A percentile compares a stretch with the other conserved stretches of the same genome.
These are phyloP conservation scores for Auanema sp. DNA, from an alignment of 2,888 invertebrate genomes.

Conservation along the genomic window DNA sequence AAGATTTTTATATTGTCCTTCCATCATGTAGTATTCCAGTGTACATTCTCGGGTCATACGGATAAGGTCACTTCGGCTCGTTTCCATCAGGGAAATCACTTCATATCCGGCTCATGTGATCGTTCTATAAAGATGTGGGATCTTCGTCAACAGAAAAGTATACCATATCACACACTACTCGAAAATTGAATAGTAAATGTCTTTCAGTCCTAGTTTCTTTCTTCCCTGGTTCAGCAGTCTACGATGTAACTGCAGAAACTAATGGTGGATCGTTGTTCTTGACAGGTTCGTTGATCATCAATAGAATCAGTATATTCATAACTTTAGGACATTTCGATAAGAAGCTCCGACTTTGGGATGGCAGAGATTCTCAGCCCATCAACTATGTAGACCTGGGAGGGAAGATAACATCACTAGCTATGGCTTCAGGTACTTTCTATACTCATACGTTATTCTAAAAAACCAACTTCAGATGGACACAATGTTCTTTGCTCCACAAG, in stretches of 20 bases:
- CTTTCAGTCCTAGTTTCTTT: conserved; percentile 20
- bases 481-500: conserved; percentile 87
- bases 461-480: conserved; percentile 75
- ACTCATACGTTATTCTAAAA: conserved; percentile 2
- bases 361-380: conserved; percentile 68
- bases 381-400: conserved; percentile 13
- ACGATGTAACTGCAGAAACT: background rate
- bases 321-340: conserved; percentile 98
- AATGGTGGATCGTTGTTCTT: too few species aligned
- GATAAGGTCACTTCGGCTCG: conserved; percentile 96
- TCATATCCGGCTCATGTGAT: conserved; percentile 93
- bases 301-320: background rate
- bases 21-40: conserved; percentile 5
- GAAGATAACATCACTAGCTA: conserved; percentile 29
- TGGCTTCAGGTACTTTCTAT: conserved; percentile 26
- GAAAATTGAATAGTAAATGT: conserved; percentile 23
- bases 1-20: background rate
- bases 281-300: background rate
- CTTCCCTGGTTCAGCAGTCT: conserved; percentile 1
- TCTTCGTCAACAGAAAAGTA: conserved; percentile 84
- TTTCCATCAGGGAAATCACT: conserved; percentile 73
- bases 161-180: conserved; percentile 75
- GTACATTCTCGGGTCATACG: conserved; percentile 90
- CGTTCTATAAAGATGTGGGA: conserved; percentile 98
- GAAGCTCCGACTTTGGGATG: conserved; percentile 93